Evolutionary conservation across 2,797 vertebrate species (phyloP).

Genomic region (Rallus crepitans): DNA sequence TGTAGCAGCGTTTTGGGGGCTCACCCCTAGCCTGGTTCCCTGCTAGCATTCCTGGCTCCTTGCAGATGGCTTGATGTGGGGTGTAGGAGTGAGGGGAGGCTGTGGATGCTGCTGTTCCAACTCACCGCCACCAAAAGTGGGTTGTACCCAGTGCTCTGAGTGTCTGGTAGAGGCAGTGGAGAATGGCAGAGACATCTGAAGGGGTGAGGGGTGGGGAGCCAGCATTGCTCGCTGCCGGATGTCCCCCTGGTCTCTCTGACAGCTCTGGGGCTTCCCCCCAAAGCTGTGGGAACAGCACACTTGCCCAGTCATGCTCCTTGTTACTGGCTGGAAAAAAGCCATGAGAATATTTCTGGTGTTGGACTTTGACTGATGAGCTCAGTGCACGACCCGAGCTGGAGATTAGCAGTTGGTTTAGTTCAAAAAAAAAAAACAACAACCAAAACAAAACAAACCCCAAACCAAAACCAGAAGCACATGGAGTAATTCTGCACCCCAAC

Average conservation of each 20-base stretch:
- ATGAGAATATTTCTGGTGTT: neutral
- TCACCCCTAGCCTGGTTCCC: neutral
- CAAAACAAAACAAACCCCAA: neutral
- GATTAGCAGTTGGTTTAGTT: neutral
- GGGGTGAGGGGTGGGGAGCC: neutral
- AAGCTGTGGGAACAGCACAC: neutral
- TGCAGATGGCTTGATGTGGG: neutral
- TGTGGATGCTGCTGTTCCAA: neutral
- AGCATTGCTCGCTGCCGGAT: neutral
- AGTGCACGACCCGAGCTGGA: neutral
- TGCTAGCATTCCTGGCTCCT: neutral
- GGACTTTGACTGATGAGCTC: neutral
- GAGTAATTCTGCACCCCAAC: accelerated
- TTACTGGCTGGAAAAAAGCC: neutral
- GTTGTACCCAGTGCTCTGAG: neutral
- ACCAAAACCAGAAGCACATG: too few relatives aligned
- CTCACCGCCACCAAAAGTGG: accelerated
- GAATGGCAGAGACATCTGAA: neutral
- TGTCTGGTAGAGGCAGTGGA: neutral
- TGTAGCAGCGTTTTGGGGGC: accelerated
- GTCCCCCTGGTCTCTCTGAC: neutral
- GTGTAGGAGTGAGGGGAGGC: neutral
- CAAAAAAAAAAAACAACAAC: too few relatives aligned
- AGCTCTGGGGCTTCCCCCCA: neutral
- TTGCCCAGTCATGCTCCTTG: neutral